A percentile compares a stretch with the other conserved stretches of the same genome.
Evolutionary conservation across 2,888 invertebrate species (phyloP).

Genomic region (Zonitis immaculata): DNA sequence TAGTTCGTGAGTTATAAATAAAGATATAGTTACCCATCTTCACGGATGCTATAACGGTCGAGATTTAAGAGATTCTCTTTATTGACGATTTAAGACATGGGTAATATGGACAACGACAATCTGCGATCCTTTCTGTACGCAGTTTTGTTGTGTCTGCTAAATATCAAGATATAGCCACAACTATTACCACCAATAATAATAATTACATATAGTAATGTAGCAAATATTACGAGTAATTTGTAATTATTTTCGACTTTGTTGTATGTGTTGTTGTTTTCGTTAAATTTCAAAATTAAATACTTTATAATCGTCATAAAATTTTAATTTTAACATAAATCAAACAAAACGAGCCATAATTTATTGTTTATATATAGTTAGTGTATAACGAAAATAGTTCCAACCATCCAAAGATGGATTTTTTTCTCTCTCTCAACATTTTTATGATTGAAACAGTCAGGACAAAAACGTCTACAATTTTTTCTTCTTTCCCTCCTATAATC

Average conservation of each 20-base stretch:
- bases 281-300: constrained; percentile 12
- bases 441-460: constrained; percentile 17
- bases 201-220: not conserved
- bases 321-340: constrained; percentile 30
- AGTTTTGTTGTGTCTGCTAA: constrained; percentile 34
- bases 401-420: not conserved
- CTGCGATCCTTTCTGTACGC: constrained; percentile 29
- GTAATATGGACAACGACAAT: constrained; percentile 30
- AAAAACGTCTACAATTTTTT: constrained; percentile 4
- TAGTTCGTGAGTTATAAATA: constrained; percentile 38
- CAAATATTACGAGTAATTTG: not conserved
- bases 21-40: constrained; percentile 40
- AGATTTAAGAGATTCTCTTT: constrained; percentile 34
- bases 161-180: too few species aligned
- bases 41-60: constrained; percentile 31
- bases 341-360: constrained; percentile 30
- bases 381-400: constrained; percentile 22
- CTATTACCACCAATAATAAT: constrained; percentile 1
- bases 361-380: too few species aligned
- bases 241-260: not conserved
- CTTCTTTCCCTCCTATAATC: constrained; percentile 1
- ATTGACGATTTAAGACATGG: constrained; percentile 34
- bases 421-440: constrained; percentile 17
- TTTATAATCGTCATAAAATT: constrained; percentile 29
- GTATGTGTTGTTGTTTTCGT: not conserved